A percentile compares a stretch with the other conserved stretches of the same genome.
Evolutionary conservation across 2,113 vertebrate genomes (phyloP).

Genomic region (Elephas maximus): DNA sequence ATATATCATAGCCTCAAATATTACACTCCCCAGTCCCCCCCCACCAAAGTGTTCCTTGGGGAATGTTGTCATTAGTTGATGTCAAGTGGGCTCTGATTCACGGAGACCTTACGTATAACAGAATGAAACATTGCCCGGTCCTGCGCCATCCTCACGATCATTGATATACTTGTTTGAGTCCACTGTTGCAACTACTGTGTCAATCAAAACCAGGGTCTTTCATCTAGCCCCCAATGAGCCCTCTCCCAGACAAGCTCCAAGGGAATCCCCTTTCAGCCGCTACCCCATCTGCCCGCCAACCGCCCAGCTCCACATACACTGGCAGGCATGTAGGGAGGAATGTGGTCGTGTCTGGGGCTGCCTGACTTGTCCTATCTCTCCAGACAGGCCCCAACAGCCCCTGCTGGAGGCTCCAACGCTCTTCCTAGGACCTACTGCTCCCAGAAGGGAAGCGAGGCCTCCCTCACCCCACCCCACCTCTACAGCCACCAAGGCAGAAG

Average conservation of each 20-base stretch:
- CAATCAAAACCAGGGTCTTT: background rate
- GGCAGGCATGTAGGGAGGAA: slow-evolving; percentile 74
- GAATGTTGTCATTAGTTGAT: background rate
- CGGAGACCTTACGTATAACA: background rate
- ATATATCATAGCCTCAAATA: background rate
- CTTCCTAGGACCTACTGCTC: slow-evolving; percentile 53
- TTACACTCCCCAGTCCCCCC: too few species aligned
- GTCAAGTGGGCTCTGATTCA: background rate
- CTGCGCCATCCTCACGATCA: background rate
- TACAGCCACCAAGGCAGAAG: background rate
- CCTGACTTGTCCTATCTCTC: slow-evolving; percentile 69
- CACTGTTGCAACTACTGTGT: background rate
- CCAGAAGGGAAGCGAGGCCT: background rate
- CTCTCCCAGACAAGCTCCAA: background rate
- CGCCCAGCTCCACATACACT: slow-evolving; percentile 25
- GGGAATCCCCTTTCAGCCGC: background rate
- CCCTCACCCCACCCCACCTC: background rate
- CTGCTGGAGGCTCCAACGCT: slow-evolving; percentile 48
- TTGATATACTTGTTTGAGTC: background rate
- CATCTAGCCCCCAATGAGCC: too few species aligned
- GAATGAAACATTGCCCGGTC: background rate
- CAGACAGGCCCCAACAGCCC: slow-evolving; percentile 82
- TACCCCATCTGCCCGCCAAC: background rate
- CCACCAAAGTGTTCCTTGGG: background rate
- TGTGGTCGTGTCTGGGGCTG: slow-evolving; percentile 83